These are phyloP conservation scores for Ormyrus rosae DNA, from an alignment of 2,888 invertebrate genomes.

Conservation along the genomic window DNA sequence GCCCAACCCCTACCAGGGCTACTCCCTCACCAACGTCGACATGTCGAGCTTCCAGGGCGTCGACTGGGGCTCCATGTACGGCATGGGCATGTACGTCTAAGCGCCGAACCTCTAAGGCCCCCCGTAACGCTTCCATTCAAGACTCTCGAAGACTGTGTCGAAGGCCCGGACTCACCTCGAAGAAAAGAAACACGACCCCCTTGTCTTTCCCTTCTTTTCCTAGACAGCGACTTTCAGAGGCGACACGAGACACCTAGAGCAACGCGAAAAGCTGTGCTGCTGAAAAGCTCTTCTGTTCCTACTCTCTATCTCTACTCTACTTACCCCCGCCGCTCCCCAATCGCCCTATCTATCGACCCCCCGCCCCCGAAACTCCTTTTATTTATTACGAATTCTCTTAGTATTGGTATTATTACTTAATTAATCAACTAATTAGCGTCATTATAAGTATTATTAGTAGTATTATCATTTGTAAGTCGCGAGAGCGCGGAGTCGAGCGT, in stretches of 20 bases:
- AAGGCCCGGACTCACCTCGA: constrained; percentile 31
- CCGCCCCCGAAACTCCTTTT: constrained; percentile 26
- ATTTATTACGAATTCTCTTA: constrained; percentile 57
- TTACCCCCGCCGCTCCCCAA: background rate
- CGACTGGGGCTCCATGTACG: constrained; percentile 94
- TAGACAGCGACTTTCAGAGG: constrained; percentile 26
- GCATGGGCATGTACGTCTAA: constrained; percentile 94
- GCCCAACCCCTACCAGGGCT: constrained; percentile 84
- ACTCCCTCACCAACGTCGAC: constrained; percentile 91
- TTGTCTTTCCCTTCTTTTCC: constrained; percentile 45
- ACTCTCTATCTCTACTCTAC: constrained; percentile 16
- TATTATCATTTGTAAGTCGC: constrained; percentile 50
- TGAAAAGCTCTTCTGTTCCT: background rate
- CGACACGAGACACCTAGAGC: constrained; percentile 39
- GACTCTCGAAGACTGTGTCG: constrained; percentile 2
- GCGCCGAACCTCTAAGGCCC: background rate
- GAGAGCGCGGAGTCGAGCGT: constrained; percentile 9
- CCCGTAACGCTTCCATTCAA: constrained; percentile 1
- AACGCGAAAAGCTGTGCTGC: constrained; percentile 7
- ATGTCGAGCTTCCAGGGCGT: constrained; percentile 95
- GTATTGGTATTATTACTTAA: constrained; percentile 51
- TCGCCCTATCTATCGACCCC: constrained; percentile 10
- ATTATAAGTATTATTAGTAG: constrained; percentile 58
- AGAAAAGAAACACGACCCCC: constrained; percentile 30
- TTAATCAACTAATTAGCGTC: constrained; percentile 38